Percentiles rank a stretch among this genome's conserved stretches.
Conservation (phyloP, 2,888 invertebrate species). For the Tineola bisselliella region DNA sequence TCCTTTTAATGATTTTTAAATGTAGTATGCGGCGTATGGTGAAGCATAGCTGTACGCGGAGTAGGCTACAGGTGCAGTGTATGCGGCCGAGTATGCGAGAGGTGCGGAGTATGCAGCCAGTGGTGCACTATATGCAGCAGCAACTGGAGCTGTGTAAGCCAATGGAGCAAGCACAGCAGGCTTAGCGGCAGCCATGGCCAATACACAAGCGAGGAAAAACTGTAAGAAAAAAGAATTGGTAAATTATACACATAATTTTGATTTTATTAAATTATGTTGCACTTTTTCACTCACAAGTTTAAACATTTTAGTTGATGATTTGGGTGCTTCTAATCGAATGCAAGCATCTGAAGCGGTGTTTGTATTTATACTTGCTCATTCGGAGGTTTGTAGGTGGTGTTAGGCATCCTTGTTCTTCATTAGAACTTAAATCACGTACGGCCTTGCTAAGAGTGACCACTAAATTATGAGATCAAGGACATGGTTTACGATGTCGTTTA, state of each 20-base stretch:
- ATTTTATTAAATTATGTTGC: not conserved
- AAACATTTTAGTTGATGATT: constrained; percentile 44
- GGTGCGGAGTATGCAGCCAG: constrained; percentile 38
- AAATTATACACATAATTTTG: not conserved
- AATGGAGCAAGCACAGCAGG: constrained; percentile 47
- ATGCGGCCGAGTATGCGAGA: constrained; percentile 23
- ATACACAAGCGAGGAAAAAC: constrained; percentile 52
- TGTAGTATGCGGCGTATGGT: constrained; percentile 42
- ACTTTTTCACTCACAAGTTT: constrained; percentile 50
- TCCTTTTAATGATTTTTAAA: not conserved
- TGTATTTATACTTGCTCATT: no score
- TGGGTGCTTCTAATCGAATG: not conserved
- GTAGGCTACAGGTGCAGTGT: constrained; percentile 19
- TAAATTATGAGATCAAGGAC: constrained; percentile 39
- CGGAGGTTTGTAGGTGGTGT: constrained; percentile 9
- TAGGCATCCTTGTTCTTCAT: constrained; percentile 44
- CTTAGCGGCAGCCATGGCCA: constrained; percentile 64
- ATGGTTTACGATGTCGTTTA: not conserved
- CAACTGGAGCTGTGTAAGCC: constrained; percentile 53
- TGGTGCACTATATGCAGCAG: constrained; percentile 61
- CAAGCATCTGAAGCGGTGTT: not conserved
- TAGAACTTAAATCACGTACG: constrained; percentile 45
- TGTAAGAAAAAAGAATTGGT: constrained; percentile 34
- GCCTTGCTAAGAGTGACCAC: constrained; percentile 36
- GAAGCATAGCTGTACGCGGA: constrained; percentile 20